A percentile compares a stretch with the other conserved stretches of the same genome.
Conservation (phyloP, 2,888 invertebrate species). For the Drosophila pseudotalamancana region DNA sequence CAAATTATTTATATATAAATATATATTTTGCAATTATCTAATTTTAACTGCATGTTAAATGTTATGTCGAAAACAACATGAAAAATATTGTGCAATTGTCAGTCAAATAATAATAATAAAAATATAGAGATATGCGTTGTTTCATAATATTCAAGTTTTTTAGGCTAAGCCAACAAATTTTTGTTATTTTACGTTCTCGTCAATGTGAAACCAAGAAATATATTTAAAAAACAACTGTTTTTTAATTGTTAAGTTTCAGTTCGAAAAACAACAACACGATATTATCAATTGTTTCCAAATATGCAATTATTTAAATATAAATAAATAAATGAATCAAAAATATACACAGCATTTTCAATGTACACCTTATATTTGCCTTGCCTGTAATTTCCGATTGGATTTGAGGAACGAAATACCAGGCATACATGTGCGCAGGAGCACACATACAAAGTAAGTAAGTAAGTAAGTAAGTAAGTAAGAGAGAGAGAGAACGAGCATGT, state of each 20-base stretch:
- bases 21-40: constrained; percentile 56
- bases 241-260: constrained; percentile 64
- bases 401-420: background rate
- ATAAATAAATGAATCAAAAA: constrained; percentile 40
- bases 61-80: constrained; percentile 37
- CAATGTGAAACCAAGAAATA: constrained; percentile 45
- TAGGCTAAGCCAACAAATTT: constrained; percentile 54
- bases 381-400: background rate
- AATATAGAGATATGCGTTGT: constrained; percentile 34
- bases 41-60: constrained; percentile 61
- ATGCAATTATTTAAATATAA: constrained; percentile 46
- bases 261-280: constrained; percentile 52
- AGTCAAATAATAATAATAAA: constrained; percentile 37
- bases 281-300: constrained; percentile 68
- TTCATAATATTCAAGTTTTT: constrained; percentile 45
- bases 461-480: too few species aligned
- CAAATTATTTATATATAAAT: constrained; percentile 79
- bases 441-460: too few species aligned
- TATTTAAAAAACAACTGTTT: constrained; percentile 53
- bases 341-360: background rate
- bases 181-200: constrained; percentile 54
- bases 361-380: background rate
- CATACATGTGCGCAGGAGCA: too few species aligned
- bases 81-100: constrained; percentile 33
- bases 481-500: too few species aligned